Evolutionary conservation across 2,888 invertebrate genomes (phyloP), one percentile per base, ranked within the genome.

Genomic region (Hyposoter dolosus): DNA sequence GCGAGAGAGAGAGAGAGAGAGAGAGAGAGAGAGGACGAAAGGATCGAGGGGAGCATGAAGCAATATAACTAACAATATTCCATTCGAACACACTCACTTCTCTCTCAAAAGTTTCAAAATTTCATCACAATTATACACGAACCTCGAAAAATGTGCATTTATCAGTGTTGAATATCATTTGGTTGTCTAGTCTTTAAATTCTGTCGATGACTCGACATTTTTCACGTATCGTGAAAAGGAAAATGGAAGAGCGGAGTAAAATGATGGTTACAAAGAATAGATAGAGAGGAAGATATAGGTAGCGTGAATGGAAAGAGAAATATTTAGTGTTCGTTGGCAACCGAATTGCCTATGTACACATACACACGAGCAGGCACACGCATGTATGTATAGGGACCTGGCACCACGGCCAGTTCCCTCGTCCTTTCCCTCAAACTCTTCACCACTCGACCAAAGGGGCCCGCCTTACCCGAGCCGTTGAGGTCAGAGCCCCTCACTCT

Each of bases 401-500:
- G 82, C 63, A 71, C 53, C 74, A 53, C 83, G 79, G 79, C 75
- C 53, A 32, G 74, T 74, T 71, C 43, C 28, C 60, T 35, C 69
- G 69, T 60, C 82, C 81, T 72, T 84, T 74, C 72, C 69, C 78
- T 40, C 82, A 79, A 76, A 75, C 82, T 47, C 76, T 19, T 56
- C 60, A 56, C 35, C 71, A n/a, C 53, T 82, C 47, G 68, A 68
- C 56, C 40, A 35, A 88, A 88, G 88, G 89, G 90, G 85, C 88
- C 89, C 89, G 89, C 90, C 89, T 88, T 89, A 88, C 83, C 89
- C 89, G 89, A 89, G 90, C 89, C 88, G 89, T 90, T 90, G 93
- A 92, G 92, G 92, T 92, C 93, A 92, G 91, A 92, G 92, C 91
- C 91, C 92, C 91, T 90, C 80, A 71, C 83, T 80, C 89, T 90